A percentile compares a stretch with the other conserved stretches of the same genome.
Evolutionary conservation across 2,888 invertebrate genomes (phyloP).

Genomic region (Leuctra nigra): DNA sequence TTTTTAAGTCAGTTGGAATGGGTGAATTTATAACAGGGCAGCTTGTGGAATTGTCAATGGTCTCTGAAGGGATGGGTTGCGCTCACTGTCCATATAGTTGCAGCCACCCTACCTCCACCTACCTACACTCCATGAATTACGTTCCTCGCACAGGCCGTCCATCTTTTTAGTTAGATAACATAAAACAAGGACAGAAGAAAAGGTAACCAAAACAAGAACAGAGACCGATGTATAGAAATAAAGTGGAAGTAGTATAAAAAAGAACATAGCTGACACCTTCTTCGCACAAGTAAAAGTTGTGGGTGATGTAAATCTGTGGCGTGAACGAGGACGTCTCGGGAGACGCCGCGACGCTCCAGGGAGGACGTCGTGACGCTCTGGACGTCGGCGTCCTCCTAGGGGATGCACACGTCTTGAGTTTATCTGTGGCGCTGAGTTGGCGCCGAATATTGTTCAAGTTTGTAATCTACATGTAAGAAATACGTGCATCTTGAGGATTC

Average conservation of each 20-base stretch:
- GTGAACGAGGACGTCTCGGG: neutral
- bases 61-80: constrained; percentile 1
- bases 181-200: constrained; percentile 15
- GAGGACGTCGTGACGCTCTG: neutral
- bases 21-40: constrained; percentile 13
- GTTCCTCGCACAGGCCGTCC: neutral
- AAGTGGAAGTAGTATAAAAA: neutral
- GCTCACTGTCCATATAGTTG: too few species aligned
- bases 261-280: too few species aligned
- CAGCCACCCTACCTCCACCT: neutral
- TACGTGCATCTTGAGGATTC: constrained; percentile 9
- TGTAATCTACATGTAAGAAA: constrained; percentile 17
- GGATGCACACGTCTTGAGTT: constrained; percentile 10
- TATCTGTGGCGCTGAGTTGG: neutral
- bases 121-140: constrained; percentile 10
- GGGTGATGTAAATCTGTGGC: constrained; percentile 1
- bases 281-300: neutral
- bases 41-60: constrained; percentile 18
- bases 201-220: neutral
- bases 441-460: constrained; percentile 16
- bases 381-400: constrained; percentile 3
- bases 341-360: neutral
- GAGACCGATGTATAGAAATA: neutral
- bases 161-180: constrained; percentile 14
- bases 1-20: constrained; percentile 12